Conservation (phyloP, 2,888 invertebrate species). For the Achlya flavicornis region DNA sequence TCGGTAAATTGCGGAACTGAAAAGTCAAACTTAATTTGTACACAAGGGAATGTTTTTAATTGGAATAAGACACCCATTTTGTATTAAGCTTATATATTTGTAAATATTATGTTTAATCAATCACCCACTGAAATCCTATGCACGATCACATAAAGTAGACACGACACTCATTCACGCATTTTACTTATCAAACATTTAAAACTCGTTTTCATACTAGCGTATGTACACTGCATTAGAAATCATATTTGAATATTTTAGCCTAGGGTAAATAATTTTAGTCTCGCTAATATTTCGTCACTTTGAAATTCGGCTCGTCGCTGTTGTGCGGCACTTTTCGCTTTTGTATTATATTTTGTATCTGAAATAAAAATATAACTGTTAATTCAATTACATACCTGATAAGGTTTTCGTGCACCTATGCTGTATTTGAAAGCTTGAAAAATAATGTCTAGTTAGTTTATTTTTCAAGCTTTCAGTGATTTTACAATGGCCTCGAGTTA, state of each 20-base stretch:
- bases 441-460: too few relatives aligned
- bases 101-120: background rate
- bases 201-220: constrained; percentile 1
- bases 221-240: constrained; percentile 4
- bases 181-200: background rate
- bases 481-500: too few relatives aligned
- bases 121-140: background rate
- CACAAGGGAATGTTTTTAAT: background rate
- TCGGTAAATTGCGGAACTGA: too few relatives aligned
- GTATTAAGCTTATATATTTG: background rate
- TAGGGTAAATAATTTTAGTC: background rate
- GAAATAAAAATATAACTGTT: constrained; percentile 47
- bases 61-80: background rate
- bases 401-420: too few relatives aligned
- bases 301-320: constrained; percentile 85
- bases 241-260: constrained; percentile 8
- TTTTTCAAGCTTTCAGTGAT: background rate
- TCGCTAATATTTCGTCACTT: constrained; percentile 85
- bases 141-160: background rate
- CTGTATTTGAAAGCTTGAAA: too few relatives aligned
- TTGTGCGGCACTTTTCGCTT: constrained; percentile 88
- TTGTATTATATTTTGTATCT: constrained; percentile 93
- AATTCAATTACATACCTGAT: too few relatives aligned
- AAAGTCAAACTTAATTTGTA: too few relatives aligned
- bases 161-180: constrained; percentile 1